Conservation (phyloP, 2,113 vertebrate genomes). For the Corythoichthys haematopterus region DNA sequence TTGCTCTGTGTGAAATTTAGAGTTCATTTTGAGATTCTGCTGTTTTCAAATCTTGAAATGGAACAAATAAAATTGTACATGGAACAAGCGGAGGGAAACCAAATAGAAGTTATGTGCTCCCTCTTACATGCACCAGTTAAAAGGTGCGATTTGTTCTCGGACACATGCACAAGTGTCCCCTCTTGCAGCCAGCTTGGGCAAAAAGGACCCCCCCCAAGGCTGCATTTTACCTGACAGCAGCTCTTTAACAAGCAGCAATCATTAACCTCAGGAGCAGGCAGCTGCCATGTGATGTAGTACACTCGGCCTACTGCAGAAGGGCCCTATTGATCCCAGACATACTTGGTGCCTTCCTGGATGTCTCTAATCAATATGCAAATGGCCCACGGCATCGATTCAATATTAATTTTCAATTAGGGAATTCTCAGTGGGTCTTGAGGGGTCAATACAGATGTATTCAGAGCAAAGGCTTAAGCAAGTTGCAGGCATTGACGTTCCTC, state of each 20-base stretch:
- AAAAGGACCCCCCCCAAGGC: conserved; percentile 59
- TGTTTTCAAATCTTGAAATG: not conserved
- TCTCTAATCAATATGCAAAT: conserved; percentile 99
- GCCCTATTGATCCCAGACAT: conserved; percentile 90
- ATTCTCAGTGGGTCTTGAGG: conserved; percentile 91
- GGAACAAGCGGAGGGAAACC: not conserved
- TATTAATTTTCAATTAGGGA: conserved; percentile 99
- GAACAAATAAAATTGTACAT: not conserved
- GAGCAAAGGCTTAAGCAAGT: conserved; percentile 78
- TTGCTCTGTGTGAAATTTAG: too few relatives aligned
- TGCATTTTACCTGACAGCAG: conserved; percentile 75
- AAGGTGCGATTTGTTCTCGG: conserved; percentile 1
- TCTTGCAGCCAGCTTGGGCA: conserved; percentile 47
- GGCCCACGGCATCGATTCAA: conserved; percentile 90
- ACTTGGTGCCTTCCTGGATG: conserved; percentile 96
- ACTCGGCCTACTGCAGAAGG: conserved; percentile 78
- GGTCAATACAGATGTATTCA: conserved; percentile 94
- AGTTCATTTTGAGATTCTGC: not conserved
- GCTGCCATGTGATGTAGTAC: conserved; percentile 74
- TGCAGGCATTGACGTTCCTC: conserved; percentile 79
- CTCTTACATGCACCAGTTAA: not conserved
- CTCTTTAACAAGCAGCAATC: conserved; percentile 76
- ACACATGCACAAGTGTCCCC: conserved; percentile 9
- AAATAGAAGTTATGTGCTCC: not conserved
- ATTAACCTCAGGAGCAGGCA: conserved; percentile 75